Base-by-base conservation (phyloP, 2,797 vertebrate genomes). In the Xiphophorus birchmanni region DNA sequence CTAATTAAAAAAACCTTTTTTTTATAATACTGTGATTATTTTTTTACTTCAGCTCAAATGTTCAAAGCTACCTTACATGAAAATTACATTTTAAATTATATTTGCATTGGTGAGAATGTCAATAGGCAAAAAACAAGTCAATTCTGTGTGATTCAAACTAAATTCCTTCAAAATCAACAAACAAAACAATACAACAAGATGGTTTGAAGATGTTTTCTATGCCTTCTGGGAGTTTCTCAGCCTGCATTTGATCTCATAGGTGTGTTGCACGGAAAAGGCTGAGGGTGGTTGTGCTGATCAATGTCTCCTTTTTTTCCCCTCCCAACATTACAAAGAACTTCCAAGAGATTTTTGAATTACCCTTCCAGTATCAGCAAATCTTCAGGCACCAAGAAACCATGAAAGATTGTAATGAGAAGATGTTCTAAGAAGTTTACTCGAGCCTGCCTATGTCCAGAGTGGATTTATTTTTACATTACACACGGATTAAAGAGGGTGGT, bases 401-500 rank as follows among this genome's bases (percentile, higher is more conserved):
- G 21, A 7, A 26, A 76, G 45, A 35, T 8, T 15, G 56, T 77
- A 32, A 71, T 10, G 9, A 74, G 76, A 87, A 65, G 47, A 48
- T 44, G 29, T 35, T 8, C 10, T 42, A 10, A 35, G 63, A 21
- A 4, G 13, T 37, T 21, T 75, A 21, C 37, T 23, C 0, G 7
- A 58, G 52, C 13, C 54, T 75, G 37, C 10, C 13, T 56, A 23
- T 2, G 1, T 15, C 35, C 50, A 56, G 37, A 42, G 69, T 50
- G 80, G 48, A 79, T 74, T 79, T 77, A 35, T 74, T 72, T 63
- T 44, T 44, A 12, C 63, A 73, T 77, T 82, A 67, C 72, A 11
- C 76, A 84, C 67, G 65, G 72, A 82, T 79, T 78, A 74, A 74
- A 73, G 52, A 90, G 48, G 77, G 81, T 80, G 77, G 85, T 82